Evolutionary conservation across 2,888 invertebrate genomes (phyloP).

Genomic region (Drosophila merina): DNA sequence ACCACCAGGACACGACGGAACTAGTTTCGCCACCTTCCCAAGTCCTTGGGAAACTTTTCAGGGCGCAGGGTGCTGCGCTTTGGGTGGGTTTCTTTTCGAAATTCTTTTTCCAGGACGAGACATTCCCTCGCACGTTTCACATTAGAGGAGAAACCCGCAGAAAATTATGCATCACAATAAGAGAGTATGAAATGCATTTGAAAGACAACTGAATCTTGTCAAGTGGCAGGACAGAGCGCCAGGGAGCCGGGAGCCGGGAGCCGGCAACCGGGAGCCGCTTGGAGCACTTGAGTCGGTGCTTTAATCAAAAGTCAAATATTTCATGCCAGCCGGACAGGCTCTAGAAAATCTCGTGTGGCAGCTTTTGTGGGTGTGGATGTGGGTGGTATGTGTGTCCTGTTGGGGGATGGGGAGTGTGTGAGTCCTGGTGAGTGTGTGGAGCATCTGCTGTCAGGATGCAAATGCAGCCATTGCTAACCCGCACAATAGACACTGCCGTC

Average conservation of each 20-base stretch:
- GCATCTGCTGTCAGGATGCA: constrained; percentile 79
- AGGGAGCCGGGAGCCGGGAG: constrained; percentile 15
- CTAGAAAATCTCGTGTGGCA: constrained; percentile 25
- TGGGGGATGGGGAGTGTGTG: neutral
- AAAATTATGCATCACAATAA: constrained; percentile 77
- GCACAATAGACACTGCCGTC: constrained; percentile 53
- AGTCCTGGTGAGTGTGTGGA: constrained; percentile 51
- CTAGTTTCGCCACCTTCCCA: constrained; percentile 43
- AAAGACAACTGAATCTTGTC: constrained; percentile 79
- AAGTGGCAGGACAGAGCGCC: constrained; percentile 66
- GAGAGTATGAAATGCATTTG: constrained; percentile 73
- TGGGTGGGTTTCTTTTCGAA: constrained; percentile 18
- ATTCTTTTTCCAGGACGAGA: constrained; percentile 38
- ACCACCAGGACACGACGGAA: constrained; percentile 33
- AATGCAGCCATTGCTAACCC: constrained; percentile 62
- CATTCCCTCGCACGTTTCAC: constrained; percentile 58
- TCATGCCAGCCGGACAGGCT: constrained; percentile 68
- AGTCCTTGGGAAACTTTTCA: constrained; percentile 65
- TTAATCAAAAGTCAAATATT: constrained; percentile 80
- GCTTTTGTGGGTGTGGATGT: neutral
- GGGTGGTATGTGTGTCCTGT: neutral
- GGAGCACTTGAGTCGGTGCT: constrained; percentile 79
- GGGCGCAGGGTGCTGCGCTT: constrained; percentile 25
- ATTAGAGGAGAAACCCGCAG: constrained; percentile 68
- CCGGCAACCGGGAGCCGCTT: constrained; percentile 19